Evolutionary conservation across 2,113 vertebrate species (phyloP), one percentile per base, ranked within the genome.

Genomic region (Mustela lutreola): DNA sequence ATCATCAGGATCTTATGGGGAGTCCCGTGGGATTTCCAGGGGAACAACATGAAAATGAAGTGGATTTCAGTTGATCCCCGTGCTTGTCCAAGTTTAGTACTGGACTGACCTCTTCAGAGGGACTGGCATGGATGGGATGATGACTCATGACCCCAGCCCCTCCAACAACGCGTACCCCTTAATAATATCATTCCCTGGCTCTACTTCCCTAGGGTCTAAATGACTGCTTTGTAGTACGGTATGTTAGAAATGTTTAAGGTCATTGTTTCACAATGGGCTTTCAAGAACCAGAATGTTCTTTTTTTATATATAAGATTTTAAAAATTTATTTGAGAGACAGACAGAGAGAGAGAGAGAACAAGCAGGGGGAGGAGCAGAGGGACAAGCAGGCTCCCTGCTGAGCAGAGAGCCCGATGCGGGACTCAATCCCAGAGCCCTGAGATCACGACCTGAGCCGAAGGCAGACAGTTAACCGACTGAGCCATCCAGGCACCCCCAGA

Each of bases 141-240:
- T 7, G n/a, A 42, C 11, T 71, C 39, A 11, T 1, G 4, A 26
- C 15, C 39, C 83, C 28, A 33, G 78, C 58, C 22, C 28, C 36
- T 63, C 12, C 21, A 3, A 33, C 31, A 18, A 16, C 0, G 10
- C 4, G 15, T 4, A 16, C 22, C 4, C 22, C 7, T 24, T 33
- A 67, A 31, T 1, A 26, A 53, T 22, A 16, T 3, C 2, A 2
- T 19, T 50, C 28, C 24, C 11, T 5, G 50, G 36, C 36, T 62
- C 70, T 24, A 3, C 11, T 45, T 63, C n/a, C 42, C 11, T 39
- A 16, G 42, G 15, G 33, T 10, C 42, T 53, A 39, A 36, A 31
- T 42, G 7, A 18, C 58, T 19, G 19, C 70, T 45, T 8, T 48
- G 62, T 6, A 15, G 8, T 7, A 19, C 0, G 28, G 39, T 33